These are phyloP conservation scores for Rhagophthalmus giganteus DNA, from an alignment of 2,888 invertebrate species.

Conservation along the genomic window DNA sequence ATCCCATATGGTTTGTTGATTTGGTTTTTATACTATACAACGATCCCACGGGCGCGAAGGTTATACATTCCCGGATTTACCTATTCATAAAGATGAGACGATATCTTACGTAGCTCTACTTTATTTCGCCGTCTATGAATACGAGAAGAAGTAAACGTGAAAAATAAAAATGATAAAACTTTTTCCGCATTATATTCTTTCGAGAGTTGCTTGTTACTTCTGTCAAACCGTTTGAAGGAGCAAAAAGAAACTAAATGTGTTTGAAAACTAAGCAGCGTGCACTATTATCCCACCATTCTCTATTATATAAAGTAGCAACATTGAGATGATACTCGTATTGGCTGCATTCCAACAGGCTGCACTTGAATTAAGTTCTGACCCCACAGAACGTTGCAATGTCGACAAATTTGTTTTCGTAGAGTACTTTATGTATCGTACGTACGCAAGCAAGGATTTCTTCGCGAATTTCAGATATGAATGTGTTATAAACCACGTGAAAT, in stretches of 20 bases:
- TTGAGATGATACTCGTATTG: conserved; percentile 44
- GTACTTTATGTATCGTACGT: conserved; percentile 23
- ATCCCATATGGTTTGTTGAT: conserved; percentile 49
- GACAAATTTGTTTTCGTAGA: conserved; percentile 26
- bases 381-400: conserved; percentile 15
- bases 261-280: conserved; percentile 43
- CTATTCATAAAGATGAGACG: conserved; percentile 46
- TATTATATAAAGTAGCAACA: conserved; percentile 44
- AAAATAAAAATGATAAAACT: conserved; percentile 19
- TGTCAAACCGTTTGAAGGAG: conserved; percentile 20
- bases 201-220: conserved; percentile 24
- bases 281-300: conserved; percentile 45
- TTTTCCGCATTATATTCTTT: conserved; percentile 15
- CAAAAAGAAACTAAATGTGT: conserved; percentile 36
- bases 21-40: conserved; percentile 48
- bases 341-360: conserved; percentile 51
- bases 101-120: conserved; percentile 29
- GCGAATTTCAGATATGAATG: conserved; percentile 23
- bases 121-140: conserved; percentile 23
- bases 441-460: conserved; percentile 12
- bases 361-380: conserved; percentile 39
- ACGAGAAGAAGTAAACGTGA: conserved; percentile 11
- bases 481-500: conserved; percentile 30
- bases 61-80: conserved; percentile 46
- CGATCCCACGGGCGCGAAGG: conserved; percentile 45